Base-by-base conservation (phyloP, 1,140 invertebrate genomes). In the Bombus impatiens region DNA sequence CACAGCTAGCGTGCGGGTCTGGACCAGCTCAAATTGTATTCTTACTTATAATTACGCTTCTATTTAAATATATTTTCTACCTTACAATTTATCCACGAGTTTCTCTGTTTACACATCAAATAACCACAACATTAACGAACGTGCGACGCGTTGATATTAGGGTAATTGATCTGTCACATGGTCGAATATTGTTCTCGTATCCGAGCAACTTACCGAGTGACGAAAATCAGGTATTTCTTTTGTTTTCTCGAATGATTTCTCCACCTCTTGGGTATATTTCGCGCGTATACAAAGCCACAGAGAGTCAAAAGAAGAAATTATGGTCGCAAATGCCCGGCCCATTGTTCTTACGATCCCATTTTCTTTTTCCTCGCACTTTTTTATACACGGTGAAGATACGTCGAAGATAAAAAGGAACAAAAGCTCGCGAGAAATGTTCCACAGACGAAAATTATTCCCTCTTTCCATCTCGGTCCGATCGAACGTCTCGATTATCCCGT, bases 341-440 rank as follows among this genome's bases (percentile, higher is more conserved):
- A 76, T 76, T 76, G 47, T 76, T 37, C 47, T 35, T 18, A 12
- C 47, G 44, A 76, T 76, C 47, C 75, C 75, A 76, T 76, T 57
- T 76, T 28, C 15, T 71, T 42, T 40, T 71, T 40, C 9, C 25
- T 35, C 25, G 59, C 3, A 13, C 5, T 37, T 37, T 76, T 57
- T 76, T 37, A 6, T 32, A 32, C 47, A 28, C 53, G 12, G 22
- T 0, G 12, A 35, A 76, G n/a, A 57, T 10, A 76, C 75, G 47
- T 57, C 35, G 32, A 76, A 76, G 44, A 57, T 37, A 47, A 76
- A 37, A 57, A 28, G 44, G 10, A 76, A 18, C 25, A 15, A 37
- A 76, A 37, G 32, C 47, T 57, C 37, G 70, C 35, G 47, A 76
- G 75, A 37, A 37, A 37, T n/a, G 8, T 57, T 37, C 25, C 75